phyloP scores from a whole-genome alignment of 2,888 invertebrate species.

The Drosophila sordidapex region DNA sequence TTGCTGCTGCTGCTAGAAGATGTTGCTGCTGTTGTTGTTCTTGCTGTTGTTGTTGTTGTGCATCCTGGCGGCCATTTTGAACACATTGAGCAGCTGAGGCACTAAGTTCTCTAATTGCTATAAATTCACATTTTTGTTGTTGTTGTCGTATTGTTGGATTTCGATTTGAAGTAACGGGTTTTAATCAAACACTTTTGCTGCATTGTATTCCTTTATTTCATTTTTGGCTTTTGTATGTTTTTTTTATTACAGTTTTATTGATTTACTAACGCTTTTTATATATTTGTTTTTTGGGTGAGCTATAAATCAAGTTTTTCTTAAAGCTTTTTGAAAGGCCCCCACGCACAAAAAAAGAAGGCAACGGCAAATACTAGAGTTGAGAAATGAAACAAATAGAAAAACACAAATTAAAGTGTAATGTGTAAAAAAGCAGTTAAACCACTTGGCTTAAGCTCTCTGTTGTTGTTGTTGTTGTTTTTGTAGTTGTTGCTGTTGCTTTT shows the following conservation, averaged over 20 bases:
- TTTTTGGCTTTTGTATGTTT: neutral
- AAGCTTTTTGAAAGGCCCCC: slow-evolving; percentile 73
- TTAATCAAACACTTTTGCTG: slow-evolving; percentile 55
- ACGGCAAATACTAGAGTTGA: slow-evolving; percentile 54
- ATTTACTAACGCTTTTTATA: slow-evolving; percentile 45
- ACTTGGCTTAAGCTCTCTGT: slow-evolving; percentile 49
- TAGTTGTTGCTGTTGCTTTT: slow-evolving; percentile 10
- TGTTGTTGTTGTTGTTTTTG: slow-evolving; percentile 15
- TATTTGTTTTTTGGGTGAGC: slow-evolving; percentile 30
- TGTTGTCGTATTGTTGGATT: slow-evolving; percentile 20
- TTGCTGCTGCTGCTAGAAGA: slow-evolving; percentile 46
- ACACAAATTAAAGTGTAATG: slow-evolving; percentile 74
- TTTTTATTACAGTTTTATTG: slow-evolving; percentile 52
- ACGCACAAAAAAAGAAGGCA: slow-evolving; percentile 53
- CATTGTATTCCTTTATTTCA: slow-evolving; percentile 35
- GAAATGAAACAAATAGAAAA: slow-evolving; percentile 70
- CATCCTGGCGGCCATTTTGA: slow-evolving; percentile 77
- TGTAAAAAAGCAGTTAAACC: slow-evolving; percentile 71
- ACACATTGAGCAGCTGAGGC: slow-evolving; percentile 54
- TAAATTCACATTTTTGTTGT: slow-evolving; percentile 57
- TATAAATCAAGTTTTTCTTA: slow-evolving; percentile 73
- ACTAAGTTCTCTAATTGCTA: slow-evolving; percentile 37
- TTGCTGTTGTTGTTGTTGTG: slow-evolving; percentile 50
- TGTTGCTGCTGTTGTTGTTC: slow-evolving; percentile 26
- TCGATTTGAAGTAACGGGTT: slow-evolving; percentile 39